These are phyloP conservation scores for Sinonovacula constricta DNA, from an alignment of 1,140 invertebrate genomes.

Conservation along the genomic window DNA sequence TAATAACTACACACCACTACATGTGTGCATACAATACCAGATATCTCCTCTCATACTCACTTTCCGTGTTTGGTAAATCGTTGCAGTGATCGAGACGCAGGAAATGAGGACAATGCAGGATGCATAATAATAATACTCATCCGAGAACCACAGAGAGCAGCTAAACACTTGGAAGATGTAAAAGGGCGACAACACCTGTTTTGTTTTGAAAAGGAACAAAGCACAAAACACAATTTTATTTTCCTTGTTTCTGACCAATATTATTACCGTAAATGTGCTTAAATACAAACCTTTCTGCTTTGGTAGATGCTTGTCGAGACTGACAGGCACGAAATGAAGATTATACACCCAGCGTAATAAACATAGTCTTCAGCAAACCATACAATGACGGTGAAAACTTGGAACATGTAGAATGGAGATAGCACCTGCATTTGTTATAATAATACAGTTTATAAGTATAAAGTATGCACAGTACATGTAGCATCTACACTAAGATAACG, in stretches of 20 bases:
- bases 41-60: no score
- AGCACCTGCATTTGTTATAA: conserved; percentile 85
- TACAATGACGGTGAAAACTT: conserved; percentile 80
- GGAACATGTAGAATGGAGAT: conserved; percentile 92
- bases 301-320: conserved; percentile 79
- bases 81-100: conserved; percentile 78
- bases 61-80: conserved; percentile 79
- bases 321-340: conserved; percentile 81
- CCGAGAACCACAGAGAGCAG: conserved; percentile 81
- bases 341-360: conserved; percentile 82
- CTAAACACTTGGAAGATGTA: conserved; percentile 85
- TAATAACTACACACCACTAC: no score
- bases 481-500: no score
- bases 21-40: no score
- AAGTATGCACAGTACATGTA: no score
- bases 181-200: conserved; percentile 92
- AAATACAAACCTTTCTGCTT: conserved; percentile 78
- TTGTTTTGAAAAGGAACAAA: no score
- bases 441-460: no score
- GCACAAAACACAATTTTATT: no score
- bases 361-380: conserved; percentile 82
- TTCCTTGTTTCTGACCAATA: no score
- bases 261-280: no score
- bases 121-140: conserved; percentile 83
- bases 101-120: conserved; percentile 82